These are phyloP conservation scores for Lepidochrysops patricia DNA, from an alignment of 2,888 invertebrate species.

Conservation along the genomic window DNA sequence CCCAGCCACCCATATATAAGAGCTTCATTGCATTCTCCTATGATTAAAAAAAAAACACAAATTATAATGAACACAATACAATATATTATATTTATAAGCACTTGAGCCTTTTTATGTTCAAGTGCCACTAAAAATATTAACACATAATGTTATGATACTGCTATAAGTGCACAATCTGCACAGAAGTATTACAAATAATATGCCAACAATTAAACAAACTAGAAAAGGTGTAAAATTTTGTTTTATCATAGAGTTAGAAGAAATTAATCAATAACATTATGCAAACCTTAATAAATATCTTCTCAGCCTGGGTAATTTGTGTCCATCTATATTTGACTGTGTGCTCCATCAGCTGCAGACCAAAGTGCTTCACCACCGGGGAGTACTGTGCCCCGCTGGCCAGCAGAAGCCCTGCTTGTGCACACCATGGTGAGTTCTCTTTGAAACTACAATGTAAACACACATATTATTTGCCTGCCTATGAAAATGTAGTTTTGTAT, in stretches of 20 bases:
- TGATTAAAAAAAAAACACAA: slow-evolving; percentile 20
- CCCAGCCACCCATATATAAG: slow-evolving; percentile 83
- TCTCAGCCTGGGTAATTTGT: slow-evolving; percentile 88
- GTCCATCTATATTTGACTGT: slow-evolving; percentile 95
- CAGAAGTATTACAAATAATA: no score
- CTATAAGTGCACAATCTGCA: no score
- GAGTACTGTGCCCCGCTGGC: slow-evolving; percentile 84
- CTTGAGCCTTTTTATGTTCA: no score
- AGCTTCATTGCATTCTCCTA: slow-evolving; percentile 92
- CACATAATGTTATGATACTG: no score
- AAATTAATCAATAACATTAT: no score
- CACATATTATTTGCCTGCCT: background rate
- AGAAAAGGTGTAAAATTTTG: no score
- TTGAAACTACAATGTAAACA: slow-evolving; percentile 75
- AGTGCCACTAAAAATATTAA: no score
- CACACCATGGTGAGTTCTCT: slow-evolving; percentile 90
- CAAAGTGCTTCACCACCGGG: slow-evolving; percentile 90
- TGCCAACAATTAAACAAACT: no score
- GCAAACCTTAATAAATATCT: slow-evolving; percentile 87
- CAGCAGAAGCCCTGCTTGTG: slow-evolving; percentile 88
- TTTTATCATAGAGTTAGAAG: no score
- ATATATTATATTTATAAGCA: no score
- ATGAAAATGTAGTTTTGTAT: no score
- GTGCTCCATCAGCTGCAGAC: slow-evolving; percentile 93
- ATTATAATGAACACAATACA: background rate